Conservation (phyloP, 2,888 invertebrate genomes). For the Amblyjoppa proteus region DNA sequence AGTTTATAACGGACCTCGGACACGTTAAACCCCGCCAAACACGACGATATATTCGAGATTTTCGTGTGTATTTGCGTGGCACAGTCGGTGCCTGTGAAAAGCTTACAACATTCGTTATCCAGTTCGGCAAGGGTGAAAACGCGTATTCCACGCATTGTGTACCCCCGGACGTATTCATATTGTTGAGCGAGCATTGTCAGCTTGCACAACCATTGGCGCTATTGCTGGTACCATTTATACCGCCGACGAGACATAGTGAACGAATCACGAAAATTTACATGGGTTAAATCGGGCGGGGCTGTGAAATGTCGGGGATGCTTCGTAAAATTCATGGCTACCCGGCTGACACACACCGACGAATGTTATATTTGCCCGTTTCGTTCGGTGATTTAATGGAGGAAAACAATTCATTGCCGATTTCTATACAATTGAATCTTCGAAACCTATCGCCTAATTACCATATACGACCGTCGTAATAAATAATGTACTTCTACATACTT, state of each 20-base stretch:
- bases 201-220: constrained; percentile 37
- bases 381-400: constrained; percentile 20
- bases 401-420: constrained; percentile 16
- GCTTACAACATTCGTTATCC: constrained; percentile 59
- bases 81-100: constrained; percentile 38
- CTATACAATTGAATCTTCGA: neutral
- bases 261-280: constrained; percentile 57
- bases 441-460: neutral
- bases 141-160: constrained; percentile 32
- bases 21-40: neutral
- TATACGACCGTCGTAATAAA: neutral
- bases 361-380: constrained; percentile 32
- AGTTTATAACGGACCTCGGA: neutral
- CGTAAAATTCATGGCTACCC: constrained; percentile 41
- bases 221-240: constrained; percentile 46
- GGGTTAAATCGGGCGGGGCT: constrained; percentile 33
- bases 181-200: constrained; percentile 49
- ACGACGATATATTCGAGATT: constrained; percentile 28
- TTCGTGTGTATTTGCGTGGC: constrained; percentile 23
- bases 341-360: constrained; percentile 4
- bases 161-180: constrained; percentile 48
- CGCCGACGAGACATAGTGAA: constrained; percentile 31
- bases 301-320: constrained; percentile 46
- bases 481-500: neutral
- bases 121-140: constrained; percentile 52